Percentiles rank a stretch among this genome's conserved stretches.
Conservation (phyloP, 2,888 invertebrate genomes). For the Colostygia pectinataria region DNA sequence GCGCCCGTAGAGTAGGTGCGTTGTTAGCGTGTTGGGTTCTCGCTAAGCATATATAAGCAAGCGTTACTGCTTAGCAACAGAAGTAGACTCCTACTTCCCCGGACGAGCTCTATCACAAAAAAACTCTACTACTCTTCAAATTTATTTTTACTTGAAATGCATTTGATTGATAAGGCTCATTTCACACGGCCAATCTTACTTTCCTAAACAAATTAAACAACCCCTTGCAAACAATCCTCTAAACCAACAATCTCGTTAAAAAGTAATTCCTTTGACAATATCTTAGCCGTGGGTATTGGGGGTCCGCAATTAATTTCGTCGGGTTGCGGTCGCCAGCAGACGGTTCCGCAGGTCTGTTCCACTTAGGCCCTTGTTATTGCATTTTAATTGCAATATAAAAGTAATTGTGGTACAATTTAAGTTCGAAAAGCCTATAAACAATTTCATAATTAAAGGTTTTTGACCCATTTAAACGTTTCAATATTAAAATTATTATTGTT, state of each 20-base stretch:
- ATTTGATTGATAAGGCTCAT: constrained; percentile 9
- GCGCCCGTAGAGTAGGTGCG: too few relatives aligned
- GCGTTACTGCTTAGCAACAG: too few relatives aligned
- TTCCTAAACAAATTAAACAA: constrained; percentile 17
- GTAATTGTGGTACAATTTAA: not conserved
- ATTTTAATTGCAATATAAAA: constrained; percentile 1
- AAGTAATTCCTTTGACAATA: constrained; percentile 65
- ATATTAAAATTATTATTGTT: too few relatives aligned
- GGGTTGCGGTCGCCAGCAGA: constrained; percentile 69
- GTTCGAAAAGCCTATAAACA: too few relatives aligned
- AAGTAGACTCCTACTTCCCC: too few relatives aligned
- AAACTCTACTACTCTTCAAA: too few relatives aligned
- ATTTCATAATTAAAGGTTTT: too few relatives aligned
- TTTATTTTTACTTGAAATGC: too few relatives aligned
- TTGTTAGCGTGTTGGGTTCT: too few relatives aligned
- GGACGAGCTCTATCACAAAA: too few relatives aligned
- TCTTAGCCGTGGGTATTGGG: constrained; percentile 59
- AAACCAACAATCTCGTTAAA: constrained; percentile 52
- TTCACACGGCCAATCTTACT: not conserved
- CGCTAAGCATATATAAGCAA: too few relatives aligned
- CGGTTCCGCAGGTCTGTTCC: constrained; percentile 49
- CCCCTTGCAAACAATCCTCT: constrained; percentile 19
- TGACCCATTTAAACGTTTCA: too few relatives aligned
- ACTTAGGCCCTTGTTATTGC: constrained; percentile 34
- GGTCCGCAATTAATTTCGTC: constrained; percentile 73